phyloP scores from a whole-genome alignment of 2,797 vertebrate genomes.

The Sibirionetta formosa region DNA sequence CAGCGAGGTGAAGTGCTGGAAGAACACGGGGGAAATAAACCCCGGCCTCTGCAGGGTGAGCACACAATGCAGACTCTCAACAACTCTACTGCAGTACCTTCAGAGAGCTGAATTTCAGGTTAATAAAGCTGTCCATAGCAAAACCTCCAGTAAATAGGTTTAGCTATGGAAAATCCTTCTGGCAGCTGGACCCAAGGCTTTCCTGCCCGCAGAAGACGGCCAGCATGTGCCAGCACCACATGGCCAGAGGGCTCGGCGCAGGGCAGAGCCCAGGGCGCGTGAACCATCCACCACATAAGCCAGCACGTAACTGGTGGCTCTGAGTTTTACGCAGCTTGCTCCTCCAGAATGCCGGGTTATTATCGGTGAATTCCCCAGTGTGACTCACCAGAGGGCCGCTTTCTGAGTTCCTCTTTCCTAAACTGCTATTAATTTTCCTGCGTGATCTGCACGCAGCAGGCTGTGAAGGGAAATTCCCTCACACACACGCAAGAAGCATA shows the following conservation, averaged over 20 bases:
- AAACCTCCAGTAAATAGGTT: neutral
- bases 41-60: rapidly evolving
- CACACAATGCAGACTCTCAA: rapidly evolving
- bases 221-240: rapidly evolving
- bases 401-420: neutral
- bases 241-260: neutral
- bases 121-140: neutral
- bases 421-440: rapidly evolving
- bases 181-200: rapidly evolving
- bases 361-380: rapidly evolving
- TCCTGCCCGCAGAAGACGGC: neutral
- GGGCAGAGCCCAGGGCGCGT: rapidly evolving
- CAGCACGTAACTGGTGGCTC: rapidly evolving
- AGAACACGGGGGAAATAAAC: rapidly evolving
- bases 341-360: rapidly evolving
- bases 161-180: rapidly evolving
- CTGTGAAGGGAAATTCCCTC: neutral
- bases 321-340: rapidly evolving
- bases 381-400: neutral
- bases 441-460: rapidly evolving
- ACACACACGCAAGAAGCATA: rapidly evolving
- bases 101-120: rapidly evolving
- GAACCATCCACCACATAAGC: rapidly evolving
- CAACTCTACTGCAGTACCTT: rapidly evolving
- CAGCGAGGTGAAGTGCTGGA: rapidly evolving